Base-by-base conservation (phyloP, 2,888 invertebrate species). In the Idaea aversata region DNA sequence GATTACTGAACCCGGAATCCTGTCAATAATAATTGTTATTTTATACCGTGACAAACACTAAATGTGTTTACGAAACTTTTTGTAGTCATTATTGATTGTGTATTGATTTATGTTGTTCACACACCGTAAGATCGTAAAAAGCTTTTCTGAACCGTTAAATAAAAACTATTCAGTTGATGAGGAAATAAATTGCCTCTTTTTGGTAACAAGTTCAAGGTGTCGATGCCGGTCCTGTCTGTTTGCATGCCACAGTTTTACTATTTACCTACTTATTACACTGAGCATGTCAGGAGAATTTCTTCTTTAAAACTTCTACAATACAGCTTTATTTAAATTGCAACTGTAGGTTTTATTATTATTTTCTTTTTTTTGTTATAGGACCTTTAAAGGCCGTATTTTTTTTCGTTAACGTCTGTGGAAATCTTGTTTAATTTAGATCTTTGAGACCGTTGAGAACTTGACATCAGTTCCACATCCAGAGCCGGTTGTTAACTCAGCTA, bases 1-100 rank as follows among this genome's bases (percentile, higher is more conserved):
- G 79, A 85, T 77, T 79, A 73, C 83, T 88, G 88, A 90, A 90
- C 90, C 90, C 91, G 90, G 91, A 91, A 88, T 88, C 80, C 82
- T 77, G 73, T 81, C 74, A 73, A 76, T 78, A 82, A 47, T 47
- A 13, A 83, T 79, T 77, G 74, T 79, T 75, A 74, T 72, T 76
- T 71, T 70, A 67, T 71, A 64, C 64, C 65, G 74, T 76, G 73
- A 72, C 67, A 71, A 64, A 76, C 65, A 77, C 75, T 75, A 47
- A 13, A 47, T 10, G 47, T 47, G 47, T 47, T 47, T 4, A 47
- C 47, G 10, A 36, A 5, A 77, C 77, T 79, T 80, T 77, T 47
- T 47, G 47, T 13, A 7, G 6, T 47, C 47, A 47, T 47, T 47
- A 47, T 13, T 47, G 47, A 47, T 7, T 47, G 13, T 47, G 47